Evolutionary conservation across 92 coral and sea anemone genomes (phyloP).

Genomic region (Heliopora coerulea): DNA sequence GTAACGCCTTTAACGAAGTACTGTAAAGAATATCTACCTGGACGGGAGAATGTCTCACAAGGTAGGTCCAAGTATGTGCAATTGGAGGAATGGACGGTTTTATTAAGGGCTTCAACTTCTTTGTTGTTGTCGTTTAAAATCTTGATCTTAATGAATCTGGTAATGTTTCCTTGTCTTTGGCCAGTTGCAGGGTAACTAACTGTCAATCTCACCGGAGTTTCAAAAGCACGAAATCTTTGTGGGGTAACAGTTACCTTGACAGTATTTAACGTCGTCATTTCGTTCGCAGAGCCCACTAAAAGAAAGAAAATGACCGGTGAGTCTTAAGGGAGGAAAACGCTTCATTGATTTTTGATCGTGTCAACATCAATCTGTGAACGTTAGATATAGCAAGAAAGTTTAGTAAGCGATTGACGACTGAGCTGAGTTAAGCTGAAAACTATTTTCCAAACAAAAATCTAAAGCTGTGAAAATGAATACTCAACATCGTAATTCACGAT

Average conservation of each 20-base stretch:
- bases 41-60: conserved; percentile 75
- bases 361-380: neutral
- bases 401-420: too few species aligned
- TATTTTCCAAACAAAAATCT: too few species aligned
- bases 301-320: neutral
- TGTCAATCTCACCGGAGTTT: conserved; percentile 21
- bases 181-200: neutral
- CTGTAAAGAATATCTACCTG: conserved; percentile 67
- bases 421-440: too few species aligned
- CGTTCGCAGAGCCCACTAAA: neutral
- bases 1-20: conserved; percentile 71
- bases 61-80: conserved; percentile 40
- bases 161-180: neutral
- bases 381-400: too few species aligned
- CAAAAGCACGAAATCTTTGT: conserved; percentile 10
- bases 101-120: neutral
- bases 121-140: conserved; percentile 19
- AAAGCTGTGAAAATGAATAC: too few species aligned
- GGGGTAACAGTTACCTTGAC: conserved; percentile 16
- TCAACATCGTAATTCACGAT: too few species aligned
- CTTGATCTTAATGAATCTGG: conserved; percentile 5
- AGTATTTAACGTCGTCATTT: neutral
- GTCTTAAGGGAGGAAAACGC: conserved; percentile 5
- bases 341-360: neutral
- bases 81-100: neutral